Percentiles rank a stretch among this genome's conserved stretches.
Evolutionary conservation across 2,797 vertebrate species (phyloP).

Genomic region (Sylvia borin): DNA sequence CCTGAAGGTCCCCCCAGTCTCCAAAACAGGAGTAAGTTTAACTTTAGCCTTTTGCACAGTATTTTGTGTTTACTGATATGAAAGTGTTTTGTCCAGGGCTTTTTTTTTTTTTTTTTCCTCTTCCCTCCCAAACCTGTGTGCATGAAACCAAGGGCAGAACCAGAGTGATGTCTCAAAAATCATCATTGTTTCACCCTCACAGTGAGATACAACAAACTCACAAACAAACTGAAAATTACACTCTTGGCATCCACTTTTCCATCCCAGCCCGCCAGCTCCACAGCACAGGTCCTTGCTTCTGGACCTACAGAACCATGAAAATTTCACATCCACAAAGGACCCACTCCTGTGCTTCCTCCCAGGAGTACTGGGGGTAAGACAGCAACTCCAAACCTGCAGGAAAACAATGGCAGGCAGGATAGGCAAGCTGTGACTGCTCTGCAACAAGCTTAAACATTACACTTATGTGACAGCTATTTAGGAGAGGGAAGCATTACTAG

Average conservation of each 20-base stretch:
- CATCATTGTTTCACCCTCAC: not conserved
- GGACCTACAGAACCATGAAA: not conserved
- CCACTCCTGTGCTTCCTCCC: not conserved
- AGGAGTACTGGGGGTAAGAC: not conserved
- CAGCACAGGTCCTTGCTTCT: not conserved
- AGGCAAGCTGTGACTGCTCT: constrained; percentile 7
- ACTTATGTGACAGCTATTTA: not conserved
- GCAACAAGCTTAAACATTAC: not conserved
- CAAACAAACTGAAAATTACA: not conserved
- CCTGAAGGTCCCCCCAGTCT: not conserved
- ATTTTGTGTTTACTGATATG: not conserved
- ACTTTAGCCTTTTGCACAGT: not conserved
- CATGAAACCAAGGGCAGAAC: not conserved
- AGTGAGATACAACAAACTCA: not conserved
- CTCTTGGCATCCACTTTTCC: not conserved
- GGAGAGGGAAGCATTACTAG: not conserved
- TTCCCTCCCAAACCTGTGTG: not conserved
- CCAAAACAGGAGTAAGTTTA: not conserved
- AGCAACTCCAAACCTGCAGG: not conserved
- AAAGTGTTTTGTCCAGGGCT: not conserved
- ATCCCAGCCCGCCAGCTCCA: not conserved
- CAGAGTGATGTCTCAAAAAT: not conserved
- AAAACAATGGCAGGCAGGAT: not conserved
- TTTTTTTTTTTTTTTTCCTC: not conserved
- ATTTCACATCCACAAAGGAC: not conserved